Evolutionary conservation across 2,797 vertebrate species (phyloP), one percentile per base, ranked within the genome.

Genomic region (Tolypeutes matacus): DNA sequence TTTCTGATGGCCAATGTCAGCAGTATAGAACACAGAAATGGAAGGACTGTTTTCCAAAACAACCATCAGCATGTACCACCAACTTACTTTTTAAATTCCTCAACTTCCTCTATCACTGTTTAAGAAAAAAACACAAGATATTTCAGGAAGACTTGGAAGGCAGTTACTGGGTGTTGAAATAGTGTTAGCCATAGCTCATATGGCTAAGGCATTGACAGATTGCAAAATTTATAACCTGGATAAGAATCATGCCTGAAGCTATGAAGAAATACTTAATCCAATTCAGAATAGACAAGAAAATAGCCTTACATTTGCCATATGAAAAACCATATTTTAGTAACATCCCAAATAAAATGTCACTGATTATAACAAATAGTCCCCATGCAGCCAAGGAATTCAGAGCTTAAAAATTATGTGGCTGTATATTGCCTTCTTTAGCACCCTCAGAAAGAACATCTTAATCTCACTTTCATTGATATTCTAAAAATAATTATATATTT

Each of bases 81-180:
- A 96, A 89, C 70, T 88, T 93, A 85, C 46, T 94, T 97, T 75
- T 84, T 93, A 93, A 96, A 95, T 95, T 95, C 58, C 46, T 76
- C 39, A 69, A 65, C 78, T 80, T 95, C 39, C n/a, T 77, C 27
- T 93, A 93, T 88, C 88, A 46, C 87, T 92, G 10, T 42, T 76
- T n/a, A 23, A 21, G 70, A 56, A 93, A 89, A 97, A 95, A 86
- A 91, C 93, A 95, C 92, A 75, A 92, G 46, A 42, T 51, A 73
- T 88, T 91, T 92, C 81, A 78, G 96, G 81, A 94, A 93, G 85
- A 73, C 86, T 65, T 94, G 72, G 89, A 95, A 91, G 42, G 58
- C 84, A 89, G 53, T 36, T 89, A 49, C 42, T 72, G 72, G 11
- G 36, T 92, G 49, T 62, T 94, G 80, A 94, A 89, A 84, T 53